These are phyloP conservation scores for Trogon surrucura DNA, from an alignment of 2,113 vertebrate genomes.

Conservation along the genomic window DNA sequence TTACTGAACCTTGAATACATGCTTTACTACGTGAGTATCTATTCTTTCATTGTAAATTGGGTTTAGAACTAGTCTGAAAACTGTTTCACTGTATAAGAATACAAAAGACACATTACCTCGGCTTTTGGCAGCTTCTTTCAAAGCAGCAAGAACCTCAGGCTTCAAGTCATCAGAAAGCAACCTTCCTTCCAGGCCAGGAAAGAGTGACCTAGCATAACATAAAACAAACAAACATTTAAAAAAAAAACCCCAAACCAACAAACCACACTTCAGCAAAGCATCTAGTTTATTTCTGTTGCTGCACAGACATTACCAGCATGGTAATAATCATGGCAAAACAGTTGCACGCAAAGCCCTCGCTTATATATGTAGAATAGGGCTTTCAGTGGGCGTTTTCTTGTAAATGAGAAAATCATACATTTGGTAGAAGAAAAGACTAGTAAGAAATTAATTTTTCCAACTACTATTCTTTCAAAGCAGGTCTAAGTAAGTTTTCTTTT, in stretches of 20 bases:
- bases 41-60: not conserved
- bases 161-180: constrained; percentile 89
- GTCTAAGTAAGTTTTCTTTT: not conserved
- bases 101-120: constrained; percentile 84
- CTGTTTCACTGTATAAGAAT: not conserved
- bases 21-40: not conserved
- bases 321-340: not conserved
- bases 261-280: not conserved
- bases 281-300: not conserved
- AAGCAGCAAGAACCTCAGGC: constrained; percentile 83
- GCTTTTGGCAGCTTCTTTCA: constrained; percentile 92
- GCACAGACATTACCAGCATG: not conserved
- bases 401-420: not conserved
- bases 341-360: not conserved
- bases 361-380: not conserved
- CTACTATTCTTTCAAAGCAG: not conserved
- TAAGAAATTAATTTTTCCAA: not conserved
- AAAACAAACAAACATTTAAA: not conserved
- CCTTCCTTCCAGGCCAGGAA: constrained; percentile 92
- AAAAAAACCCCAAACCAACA: not conserved
- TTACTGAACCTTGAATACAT: not conserved
- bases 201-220: constrained; percentile 85
- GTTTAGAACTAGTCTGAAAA: not conserved
- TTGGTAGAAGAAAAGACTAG: not conserved
- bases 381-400: not conserved